Evolutionary conservation across 2,888 invertebrate genomes (phyloP).

Genomic region (Tortricodes alternella): DNA sequence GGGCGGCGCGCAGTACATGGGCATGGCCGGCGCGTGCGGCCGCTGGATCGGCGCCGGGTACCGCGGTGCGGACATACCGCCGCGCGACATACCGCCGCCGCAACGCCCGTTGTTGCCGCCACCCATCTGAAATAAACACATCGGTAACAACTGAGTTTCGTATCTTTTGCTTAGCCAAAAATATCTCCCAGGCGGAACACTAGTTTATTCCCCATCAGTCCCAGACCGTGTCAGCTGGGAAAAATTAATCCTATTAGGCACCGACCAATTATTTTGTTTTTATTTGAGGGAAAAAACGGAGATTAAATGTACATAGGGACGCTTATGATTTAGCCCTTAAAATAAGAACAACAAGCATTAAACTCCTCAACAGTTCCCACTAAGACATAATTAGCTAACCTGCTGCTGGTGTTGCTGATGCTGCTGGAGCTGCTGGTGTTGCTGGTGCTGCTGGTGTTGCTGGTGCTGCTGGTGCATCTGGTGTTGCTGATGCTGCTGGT

Average conservation of each 20-base stretch:
- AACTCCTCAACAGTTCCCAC: too few species aligned
- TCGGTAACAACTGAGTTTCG: background rate
- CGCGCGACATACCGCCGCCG: conserved; percentile 55
- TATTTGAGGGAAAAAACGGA: too few species aligned
- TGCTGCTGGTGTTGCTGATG: conserved; percentile 44
- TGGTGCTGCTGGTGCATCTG: conserved; percentile 54
- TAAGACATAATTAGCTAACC: too few species aligned
- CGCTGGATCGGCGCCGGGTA: conserved; percentile 83
- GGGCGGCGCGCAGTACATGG: conserved; percentile 64
- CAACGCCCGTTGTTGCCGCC: conserved; percentile 66
- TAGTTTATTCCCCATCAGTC: too few species aligned
- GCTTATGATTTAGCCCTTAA: too few species aligned
- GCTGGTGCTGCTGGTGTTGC: conserved; percentile 68
- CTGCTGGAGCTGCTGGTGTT: conserved; percentile 54
- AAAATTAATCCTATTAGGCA: background rate
- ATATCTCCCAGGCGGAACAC: too few species aligned
- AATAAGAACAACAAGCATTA: too few species aligned
- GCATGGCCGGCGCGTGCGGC: conserved; percentile 71
- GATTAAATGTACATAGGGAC: too few species aligned
- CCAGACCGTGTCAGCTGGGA: too few species aligned
- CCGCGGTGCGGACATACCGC: conserved; percentile 65
- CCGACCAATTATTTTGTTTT: background rate
- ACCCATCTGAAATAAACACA: conserved; percentile 55
- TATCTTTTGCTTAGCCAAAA: too few species aligned
- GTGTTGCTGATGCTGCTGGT: conserved; percentile 55